Base-by-base conservation (phyloP, 1,140 invertebrate genomes). In the Lepidurus arcticus region DNA sequence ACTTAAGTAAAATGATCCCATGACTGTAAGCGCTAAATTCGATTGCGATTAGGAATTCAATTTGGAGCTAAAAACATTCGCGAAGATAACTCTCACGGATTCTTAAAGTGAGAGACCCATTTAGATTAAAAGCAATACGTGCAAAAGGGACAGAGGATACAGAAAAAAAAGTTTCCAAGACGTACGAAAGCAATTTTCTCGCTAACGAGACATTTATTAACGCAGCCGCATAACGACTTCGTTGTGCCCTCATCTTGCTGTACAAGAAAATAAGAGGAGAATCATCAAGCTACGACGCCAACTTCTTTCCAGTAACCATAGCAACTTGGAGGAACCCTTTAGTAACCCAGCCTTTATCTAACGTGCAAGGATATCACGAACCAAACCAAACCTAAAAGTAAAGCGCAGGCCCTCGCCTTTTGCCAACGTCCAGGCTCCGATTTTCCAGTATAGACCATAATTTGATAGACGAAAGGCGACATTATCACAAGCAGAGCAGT, bases 371-470 rank as follows among this genome's bases (percentile, higher is more conserved):
- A 65, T 65, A 65, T 65, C 53, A 13, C 16, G 21, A 65, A 21
- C 53, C 53, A 65, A 65, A 65, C 53, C 53, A 21, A 65, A 65
- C 53, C 53, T 65, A 65, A 65, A 65, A 65, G 53, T 65, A 65
- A 65, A 65, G 53, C 53, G 53, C 53, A 65, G 53, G 53, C 53
- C 53, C 53, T 65, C 53, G 53, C 53, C 16, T 65, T 65, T 65
- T 65, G 16, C 53, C 53, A 65, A 65, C 53, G 53, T 65, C 16
- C n/a, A 65, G 13, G 53, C 53, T 65, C 53, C 53, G 53, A 65
- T 65, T 65, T 65, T 65, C 53, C 53, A 65, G 53, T 65, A 65
- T 65, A 65, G 53, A 65, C 53, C 53, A 65, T 65, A 65, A 65
- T 65, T 65, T 65, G 53, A 65, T 65, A 65, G 53, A 21, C n/a